Conservation (phyloP, 2,888 invertebrate genomes). For the Galerucella calmariensis region DNA sequence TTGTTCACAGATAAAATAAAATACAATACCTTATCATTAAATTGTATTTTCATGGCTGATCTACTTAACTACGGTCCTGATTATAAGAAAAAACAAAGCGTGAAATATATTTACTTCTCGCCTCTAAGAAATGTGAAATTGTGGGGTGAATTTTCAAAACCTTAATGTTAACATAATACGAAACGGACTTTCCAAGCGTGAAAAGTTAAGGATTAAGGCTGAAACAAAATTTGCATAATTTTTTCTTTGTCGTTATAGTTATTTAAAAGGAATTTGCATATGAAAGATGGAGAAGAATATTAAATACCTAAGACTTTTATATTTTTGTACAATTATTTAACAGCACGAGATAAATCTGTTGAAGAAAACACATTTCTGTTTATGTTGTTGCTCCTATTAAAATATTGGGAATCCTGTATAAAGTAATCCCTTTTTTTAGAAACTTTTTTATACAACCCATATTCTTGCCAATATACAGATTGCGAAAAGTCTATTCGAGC, state of each 20-base stretch:
- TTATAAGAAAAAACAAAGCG: conserved; percentile 4
- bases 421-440: no score
- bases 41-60: no score
- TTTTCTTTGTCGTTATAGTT: conserved; percentile 8
- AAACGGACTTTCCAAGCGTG: conserved; percentile 16
- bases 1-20: no score
- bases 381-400: no score
- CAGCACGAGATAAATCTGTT: neutral
- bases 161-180: conserved; percentile 5
- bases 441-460: no score
- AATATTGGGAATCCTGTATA: no score
- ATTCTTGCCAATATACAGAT: no score
- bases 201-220: conserved; percentile 26
- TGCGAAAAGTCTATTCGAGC: no score
- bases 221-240: conserved; percentile 30
- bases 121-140: conserved; percentile 10
- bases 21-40: no score
- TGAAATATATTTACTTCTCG: conserved; percentile 11
- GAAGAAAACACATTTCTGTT: neutral
- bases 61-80: neutral
- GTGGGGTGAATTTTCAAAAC: conserved; percentile 19
- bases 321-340: neutral
- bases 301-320: neutral
- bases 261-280: conserved; percentile 10
- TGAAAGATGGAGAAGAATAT: neutral